A percentile compares a stretch with the other conserved stretches of the same genome.
phyloP scores from a whole-genome alignment of 2,113 vertebrate species.

The Microcebus tavaratra region DNA sequence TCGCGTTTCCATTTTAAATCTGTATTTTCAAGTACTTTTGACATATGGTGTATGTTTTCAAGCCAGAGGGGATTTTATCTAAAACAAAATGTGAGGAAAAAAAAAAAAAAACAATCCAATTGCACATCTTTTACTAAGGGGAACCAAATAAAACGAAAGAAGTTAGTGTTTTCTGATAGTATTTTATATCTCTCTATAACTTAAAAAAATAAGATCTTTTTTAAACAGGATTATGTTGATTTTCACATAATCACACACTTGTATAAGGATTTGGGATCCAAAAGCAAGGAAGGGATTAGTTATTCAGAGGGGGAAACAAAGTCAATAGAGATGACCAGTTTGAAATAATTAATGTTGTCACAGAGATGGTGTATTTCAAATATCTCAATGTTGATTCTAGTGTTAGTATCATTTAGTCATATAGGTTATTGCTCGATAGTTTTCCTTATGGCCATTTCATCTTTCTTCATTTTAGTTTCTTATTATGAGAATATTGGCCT shows the following conservation, averaged over 20 bases:
- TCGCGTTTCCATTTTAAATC: conserved; percentile 44
- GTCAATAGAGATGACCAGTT: background rate
- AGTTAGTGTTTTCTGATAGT: background rate
- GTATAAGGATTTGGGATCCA: background rate
- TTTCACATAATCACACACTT: background rate
- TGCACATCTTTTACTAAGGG: conserved; percentile 46
- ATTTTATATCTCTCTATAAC: background rate
- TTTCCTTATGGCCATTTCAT: background rate
- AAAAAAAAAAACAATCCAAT: background rate
- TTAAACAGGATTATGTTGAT: background rate
- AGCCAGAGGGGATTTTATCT: conserved; percentile 54
- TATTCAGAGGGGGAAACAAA: background rate
- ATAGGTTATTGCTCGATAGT: background rate
- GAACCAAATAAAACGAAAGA: conserved; percentile 41
- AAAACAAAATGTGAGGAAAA: conserved; percentile 37
- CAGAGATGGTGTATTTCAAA: background rate
- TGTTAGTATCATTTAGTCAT: background rate
- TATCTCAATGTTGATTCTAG: background rate
- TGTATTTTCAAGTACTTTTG: conserved; percentile 55
- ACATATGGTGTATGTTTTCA: conserved; percentile 31
- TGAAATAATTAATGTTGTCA: background rate
- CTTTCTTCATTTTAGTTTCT: background rate
- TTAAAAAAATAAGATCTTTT: background rate
- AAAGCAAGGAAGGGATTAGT: background rate
- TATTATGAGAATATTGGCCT: background rate